Conservation (phyloP, 1,140 invertebrate genomes). For the Diorhabda carinulata region DNA sequence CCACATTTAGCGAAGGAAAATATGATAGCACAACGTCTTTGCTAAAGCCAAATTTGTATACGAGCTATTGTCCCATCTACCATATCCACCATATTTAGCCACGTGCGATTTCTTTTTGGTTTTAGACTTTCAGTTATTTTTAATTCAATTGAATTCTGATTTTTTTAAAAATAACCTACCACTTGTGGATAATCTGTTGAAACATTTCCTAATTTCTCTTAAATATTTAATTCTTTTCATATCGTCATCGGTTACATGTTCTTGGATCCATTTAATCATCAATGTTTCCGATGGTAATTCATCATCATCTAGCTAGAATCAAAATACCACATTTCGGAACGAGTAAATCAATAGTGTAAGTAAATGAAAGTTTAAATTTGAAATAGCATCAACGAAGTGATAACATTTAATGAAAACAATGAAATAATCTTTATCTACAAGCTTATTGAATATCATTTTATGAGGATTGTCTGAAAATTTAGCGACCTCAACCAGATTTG, state of each 20-base stretch:
- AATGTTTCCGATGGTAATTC: constrained; percentile 39
- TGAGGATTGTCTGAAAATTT: too few relatives aligned
- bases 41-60: too few relatives aligned
- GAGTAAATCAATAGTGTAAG: not conserved
- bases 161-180: constrained; percentile 23
- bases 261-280: constrained; percentile 40
- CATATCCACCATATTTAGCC: too few relatives aligned
- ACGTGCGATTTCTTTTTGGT: too few relatives aligned
- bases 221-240: constrained; percentile 36
- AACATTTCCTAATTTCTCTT: constrained; percentile 38
- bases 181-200: constrained; percentile 34
- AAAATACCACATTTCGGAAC: not conserved
- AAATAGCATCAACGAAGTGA: not conserved
- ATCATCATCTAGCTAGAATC: constrained; percentile 37
- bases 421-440: not conserved
- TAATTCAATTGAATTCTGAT: too few relatives aligned
- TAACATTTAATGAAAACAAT: constrained; percentile 1
- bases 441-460: too few relatives aligned
- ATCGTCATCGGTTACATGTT: constrained; percentile 32
- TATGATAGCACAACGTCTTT: too few relatives aligned
- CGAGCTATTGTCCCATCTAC: too few relatives aligned
- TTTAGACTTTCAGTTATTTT: too few relatives aligned
- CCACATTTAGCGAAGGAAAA: too few relatives aligned
- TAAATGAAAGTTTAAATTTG: constrained; percentile 7
- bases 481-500: too few relatives aligned